phyloP scores from a whole-genome alignment of 2,888 invertebrate genomes.

The Eupithecia vulgata region DNA sequence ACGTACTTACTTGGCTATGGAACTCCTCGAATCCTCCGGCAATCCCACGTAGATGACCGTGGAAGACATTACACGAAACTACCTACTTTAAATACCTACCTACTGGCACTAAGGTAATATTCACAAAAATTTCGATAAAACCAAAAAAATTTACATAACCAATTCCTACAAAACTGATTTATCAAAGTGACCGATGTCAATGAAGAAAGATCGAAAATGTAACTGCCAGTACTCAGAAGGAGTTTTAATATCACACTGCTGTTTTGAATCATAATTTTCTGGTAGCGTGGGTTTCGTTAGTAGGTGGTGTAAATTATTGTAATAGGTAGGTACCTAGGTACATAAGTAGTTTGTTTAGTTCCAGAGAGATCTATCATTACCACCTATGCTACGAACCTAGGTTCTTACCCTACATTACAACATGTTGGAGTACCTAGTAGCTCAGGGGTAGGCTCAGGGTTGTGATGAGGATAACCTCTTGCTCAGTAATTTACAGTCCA shows the following conservation, averaged over 20 bases:
- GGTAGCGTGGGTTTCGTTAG: conserved; percentile 71
- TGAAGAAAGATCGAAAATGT: conserved; percentile 13
- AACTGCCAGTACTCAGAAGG: conserved; percentile 59
- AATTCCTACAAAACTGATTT: conserved; percentile 12
- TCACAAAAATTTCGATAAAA: conserved; percentile 41
- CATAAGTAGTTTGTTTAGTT: conserved; percentile 18
- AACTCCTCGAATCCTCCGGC: conserved; percentile 84
- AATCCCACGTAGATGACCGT: conserved; percentile 85
- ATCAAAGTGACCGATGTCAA: conserved; percentile 51
- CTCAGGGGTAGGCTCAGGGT: too few relatives aligned
- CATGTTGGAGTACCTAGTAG: background rate
- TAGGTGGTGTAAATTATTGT: conserved; percentile 58
- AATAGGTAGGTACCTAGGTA: too few relatives aligned
- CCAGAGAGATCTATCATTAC: conserved; percentile 29
- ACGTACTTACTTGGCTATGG: conserved; percentile 82
- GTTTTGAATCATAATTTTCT: conserved; percentile 58
- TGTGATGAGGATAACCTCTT: too few relatives aligned
- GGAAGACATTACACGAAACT: conserved; percentile 83
- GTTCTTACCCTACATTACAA: background rate
- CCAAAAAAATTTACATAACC: background rate
- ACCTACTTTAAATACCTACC: conserved; percentile 21
- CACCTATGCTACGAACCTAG: background rate
- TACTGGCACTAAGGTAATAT: conserved; percentile 54
- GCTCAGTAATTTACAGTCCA: too few relatives aligned
- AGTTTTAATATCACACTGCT: conserved; percentile 64